Conservation (phyloP, 2,888 invertebrate genomes). For the Chymomyza amoena region DNA sequence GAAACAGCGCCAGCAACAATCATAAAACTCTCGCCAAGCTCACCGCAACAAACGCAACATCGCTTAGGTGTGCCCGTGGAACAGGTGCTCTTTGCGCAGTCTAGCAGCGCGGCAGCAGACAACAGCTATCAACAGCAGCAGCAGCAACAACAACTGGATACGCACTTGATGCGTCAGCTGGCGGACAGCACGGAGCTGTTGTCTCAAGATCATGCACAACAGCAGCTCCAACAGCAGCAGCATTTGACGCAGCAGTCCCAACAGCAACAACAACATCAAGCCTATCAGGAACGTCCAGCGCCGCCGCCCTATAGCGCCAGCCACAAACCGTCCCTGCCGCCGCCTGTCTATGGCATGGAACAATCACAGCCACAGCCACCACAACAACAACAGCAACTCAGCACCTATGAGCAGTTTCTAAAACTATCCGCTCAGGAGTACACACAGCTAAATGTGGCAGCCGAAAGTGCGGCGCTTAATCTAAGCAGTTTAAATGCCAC, state of each 20-base stretch:
- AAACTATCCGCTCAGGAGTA: slow-evolving; percentile 68
- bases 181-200: slow-evolving; percentile 5
- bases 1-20: slow-evolving; percentile 25
- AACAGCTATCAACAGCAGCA: slow-evolving; percentile 11
- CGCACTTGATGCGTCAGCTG: slow-evolving; percentile 23
- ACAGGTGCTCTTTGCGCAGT: slow-evolving; percentile 43
- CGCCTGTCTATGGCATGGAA: slow-evolving; percentile 3
- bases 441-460: slow-evolving; percentile 39
- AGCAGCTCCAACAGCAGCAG: slow-evolving; percentile 5
- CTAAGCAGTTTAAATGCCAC: slow-evolving; percentile 47
- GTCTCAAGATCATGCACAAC: neutral
- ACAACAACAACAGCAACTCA: slow-evolving; percentile 44
- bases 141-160: slow-evolving; percentile 30
- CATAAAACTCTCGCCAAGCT: slow-evolving; percentile 63
- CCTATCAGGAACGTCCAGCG: slow-evolving; percentile 53
- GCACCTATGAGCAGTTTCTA: slow-evolving; percentile 70
- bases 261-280: slow-evolving; percentile 26
- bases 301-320: slow-evolving; percentile 59
- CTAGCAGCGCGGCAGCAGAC: neutral
- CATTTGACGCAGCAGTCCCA: slow-evolving; percentile 19
- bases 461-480: slow-evolving; percentile 62
- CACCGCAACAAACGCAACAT: slow-evolving; percentile 35
- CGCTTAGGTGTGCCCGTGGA: slow-evolving; percentile 47
- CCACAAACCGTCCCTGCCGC: neutral
- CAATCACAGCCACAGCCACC: slow-evolving; percentile 15